Evolutionary conservation across 2,797 vertebrate genomes (phyloP).

Genomic region (Paguma larvata): DNA sequence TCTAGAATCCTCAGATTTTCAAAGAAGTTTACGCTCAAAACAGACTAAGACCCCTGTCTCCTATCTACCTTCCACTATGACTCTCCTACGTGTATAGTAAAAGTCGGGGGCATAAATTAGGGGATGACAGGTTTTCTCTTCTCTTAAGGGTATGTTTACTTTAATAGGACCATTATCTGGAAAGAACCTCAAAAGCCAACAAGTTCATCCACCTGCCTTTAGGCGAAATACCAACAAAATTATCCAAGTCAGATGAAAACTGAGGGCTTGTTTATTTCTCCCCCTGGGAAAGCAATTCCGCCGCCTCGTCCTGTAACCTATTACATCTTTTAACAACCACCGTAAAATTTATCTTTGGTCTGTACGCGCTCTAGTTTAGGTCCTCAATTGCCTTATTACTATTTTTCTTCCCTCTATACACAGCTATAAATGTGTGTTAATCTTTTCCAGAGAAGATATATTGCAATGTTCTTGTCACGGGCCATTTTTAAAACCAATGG

Average conservation of each 20-base stretch:
- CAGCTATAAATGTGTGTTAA: not conserved
- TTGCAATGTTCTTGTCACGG: not conserved
- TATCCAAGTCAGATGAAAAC: not conserved
- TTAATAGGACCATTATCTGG: not conserved
- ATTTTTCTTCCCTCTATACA: constrained; percentile 16
- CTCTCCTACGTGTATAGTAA: not conserved
- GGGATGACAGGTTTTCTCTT: not conserved
- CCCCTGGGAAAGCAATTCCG: not conserved
- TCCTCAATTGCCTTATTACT: not conserved
- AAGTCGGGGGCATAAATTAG: not conserved
- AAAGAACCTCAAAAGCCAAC: constrained; percentile 46
- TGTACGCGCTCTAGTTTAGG: not conserved
- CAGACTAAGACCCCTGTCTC: not conserved
- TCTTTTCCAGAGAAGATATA: constrained; percentile 34
- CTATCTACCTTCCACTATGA: not conserved
- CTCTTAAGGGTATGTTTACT: not conserved
- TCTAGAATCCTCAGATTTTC: not conserved
- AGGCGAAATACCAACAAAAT: constrained; percentile 45
- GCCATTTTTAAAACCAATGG: not conserved
- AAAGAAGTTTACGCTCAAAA: not conserved
- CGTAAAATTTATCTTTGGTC: constrained; percentile 38
- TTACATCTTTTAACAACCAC: constrained; percentile 44
- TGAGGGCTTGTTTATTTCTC: constrained; percentile 6
- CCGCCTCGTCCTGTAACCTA: not conserved
- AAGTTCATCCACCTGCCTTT: constrained; percentile 49